Percentiles rank a stretch among this genome's conserved stretches.
phyloP scores from a whole-genome alignment of 2,797 vertebrate species.

The Neomorphus geoffroyi region DNA sequence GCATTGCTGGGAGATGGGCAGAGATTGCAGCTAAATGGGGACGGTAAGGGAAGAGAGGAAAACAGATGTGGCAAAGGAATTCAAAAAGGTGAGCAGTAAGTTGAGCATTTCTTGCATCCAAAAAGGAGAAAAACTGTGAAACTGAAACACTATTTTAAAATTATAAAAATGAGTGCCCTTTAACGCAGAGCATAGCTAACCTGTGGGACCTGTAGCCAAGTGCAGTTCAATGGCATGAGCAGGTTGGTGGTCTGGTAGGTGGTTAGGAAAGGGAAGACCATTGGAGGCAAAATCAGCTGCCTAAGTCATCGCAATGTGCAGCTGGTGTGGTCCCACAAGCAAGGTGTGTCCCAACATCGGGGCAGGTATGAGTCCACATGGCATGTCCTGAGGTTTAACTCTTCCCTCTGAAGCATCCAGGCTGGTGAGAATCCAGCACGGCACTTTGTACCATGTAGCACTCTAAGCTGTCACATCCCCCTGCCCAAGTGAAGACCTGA shows the following conservation, averaged over 20 bases:
- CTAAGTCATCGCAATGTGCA: accelerated
- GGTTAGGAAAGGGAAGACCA: not conserved
- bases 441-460: accelerated
- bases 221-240: not conserved
- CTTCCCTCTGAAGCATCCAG: not conserved
- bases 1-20: not conserved
- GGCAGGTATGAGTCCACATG: not conserved
- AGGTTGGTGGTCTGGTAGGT: not conserved
- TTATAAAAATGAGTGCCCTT: not conserved
- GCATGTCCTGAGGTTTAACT: not conserved
- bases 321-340: not conserved
- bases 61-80: not conserved
- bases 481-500: not conserved
- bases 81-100: not conserved
- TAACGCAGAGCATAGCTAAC: not conserved
- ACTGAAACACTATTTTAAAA: not conserved
- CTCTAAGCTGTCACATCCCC: accelerated
- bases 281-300: not conserved
- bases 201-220: not conserved
- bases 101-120: not conserved
- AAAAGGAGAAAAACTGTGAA: not conserved
- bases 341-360: not conserved
- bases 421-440: not conserved
- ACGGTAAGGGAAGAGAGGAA: not conserved
- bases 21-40: not conserved